Base-by-base conservation (phyloP, 2,113 vertebrate genomes). In the Crotalus tigris region DNA sequence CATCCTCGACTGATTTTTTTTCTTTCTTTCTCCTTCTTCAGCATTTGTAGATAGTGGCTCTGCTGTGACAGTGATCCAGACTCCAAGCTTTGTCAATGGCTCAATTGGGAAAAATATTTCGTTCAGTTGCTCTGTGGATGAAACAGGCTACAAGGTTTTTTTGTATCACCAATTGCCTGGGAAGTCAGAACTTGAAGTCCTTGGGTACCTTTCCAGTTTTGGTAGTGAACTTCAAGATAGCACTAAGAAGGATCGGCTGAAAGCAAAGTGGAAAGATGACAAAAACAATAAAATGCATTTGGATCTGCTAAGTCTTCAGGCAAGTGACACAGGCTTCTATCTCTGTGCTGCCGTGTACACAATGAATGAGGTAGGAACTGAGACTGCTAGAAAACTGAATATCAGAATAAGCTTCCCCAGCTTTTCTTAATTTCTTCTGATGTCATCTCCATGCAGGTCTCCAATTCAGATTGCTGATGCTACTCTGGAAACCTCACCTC, bases 61-160 rank as follows among this genome's bases (percentile, higher is more conserved):
- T 26, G 39, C 44, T 0, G 29, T 61, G 85, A 53, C 4, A 2
- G 91, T 92, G 85, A 87, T 3, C 46, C 81, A 92, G 44, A 17
- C 58, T 3, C 91, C 91, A n/a, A 0, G 3, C 1, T 92, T 88
- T 44, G 85, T 13, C 46, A 64, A 12, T 19, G 23, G 15, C 46
- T 64, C 3, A 0, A 19, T 23, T 4, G 11, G 5, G 10, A 0
- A 0, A 8, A 24, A 1, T 1, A 3, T 33, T 21, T 3, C 13
- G 0, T 54, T 92, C 46, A 61, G 0, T 1, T 92, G 91, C 12
- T 64, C 85, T n/a, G 39, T 53, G 39, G 9, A 15, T 46, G 1
- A 1, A 1, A 0, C 19, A 21, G 23, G 1, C 44, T 87, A 64
- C 29, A 44, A 13, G 17, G 10, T 92, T 3, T 92, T 15, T n/a